phyloP scores from a whole-genome alignment of 2,113 vertebrate species.

The Anarhynchus alexandrinus region DNA sequence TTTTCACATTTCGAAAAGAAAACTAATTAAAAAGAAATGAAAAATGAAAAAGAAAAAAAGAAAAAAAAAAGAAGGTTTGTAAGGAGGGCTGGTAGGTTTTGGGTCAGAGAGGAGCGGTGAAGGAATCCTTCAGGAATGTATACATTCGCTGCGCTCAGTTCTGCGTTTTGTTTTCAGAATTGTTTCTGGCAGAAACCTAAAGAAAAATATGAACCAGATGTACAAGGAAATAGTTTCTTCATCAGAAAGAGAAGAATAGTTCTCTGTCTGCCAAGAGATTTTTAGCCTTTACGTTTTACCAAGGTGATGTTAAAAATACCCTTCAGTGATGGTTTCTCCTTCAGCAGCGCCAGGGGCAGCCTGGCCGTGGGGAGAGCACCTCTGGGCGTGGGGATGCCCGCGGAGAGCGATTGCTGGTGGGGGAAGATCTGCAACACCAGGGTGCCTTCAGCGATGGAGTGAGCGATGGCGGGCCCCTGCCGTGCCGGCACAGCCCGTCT shows the following conservation, averaged over 20 bases:
- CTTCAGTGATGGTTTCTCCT: background rate
- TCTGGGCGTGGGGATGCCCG: accelerated
- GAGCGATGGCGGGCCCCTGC: background rate
- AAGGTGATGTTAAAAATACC: conserved; percentile 58
- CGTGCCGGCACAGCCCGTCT: background rate
- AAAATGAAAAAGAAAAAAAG: background rate
- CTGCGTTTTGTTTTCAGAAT: conserved; percentile 74
- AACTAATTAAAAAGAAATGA: conserved; percentile 53
- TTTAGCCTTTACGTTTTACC: background rate
- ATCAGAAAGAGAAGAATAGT: conserved; percentile 65
- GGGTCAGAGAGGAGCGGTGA: conserved; percentile 35
- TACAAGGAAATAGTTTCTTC: conserved; percentile 71
- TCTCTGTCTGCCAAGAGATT: conserved; percentile 66
- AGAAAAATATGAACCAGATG: conserved; percentile 83
- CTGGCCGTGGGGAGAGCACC: accelerated
- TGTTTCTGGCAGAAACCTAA: conserved; percentile 76
- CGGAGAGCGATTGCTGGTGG: background rate
- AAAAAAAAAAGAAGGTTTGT: background rate
- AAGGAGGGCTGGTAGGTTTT: conserved; percentile 42
- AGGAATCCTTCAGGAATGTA: conserved; percentile 72
- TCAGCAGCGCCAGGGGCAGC: accelerated
- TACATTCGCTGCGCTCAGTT: conserved; percentile 50
- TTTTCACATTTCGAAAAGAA: conserved; percentile 49
- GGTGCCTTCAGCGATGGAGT: background rate
- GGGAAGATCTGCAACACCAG: background rate